Evolutionary conservation across 1,140 invertebrate genomes (phyloP).

Genomic region (Nymphalis io): DNA sequence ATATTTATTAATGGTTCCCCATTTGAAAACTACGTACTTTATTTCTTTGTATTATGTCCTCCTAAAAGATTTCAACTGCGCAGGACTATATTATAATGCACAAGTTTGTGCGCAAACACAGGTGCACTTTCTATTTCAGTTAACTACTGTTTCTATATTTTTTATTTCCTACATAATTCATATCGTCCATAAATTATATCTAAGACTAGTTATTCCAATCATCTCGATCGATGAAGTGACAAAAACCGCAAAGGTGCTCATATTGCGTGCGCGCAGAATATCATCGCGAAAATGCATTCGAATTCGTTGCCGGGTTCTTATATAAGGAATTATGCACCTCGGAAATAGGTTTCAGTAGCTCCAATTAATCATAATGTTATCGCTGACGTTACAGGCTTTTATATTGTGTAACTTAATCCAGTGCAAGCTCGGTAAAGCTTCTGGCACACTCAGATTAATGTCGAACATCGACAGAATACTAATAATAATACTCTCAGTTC

Average conservation of each 20-base stretch:
- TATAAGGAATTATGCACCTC: slow-evolving; percentile 34
- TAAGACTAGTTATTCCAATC: background rate
- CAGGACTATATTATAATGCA: too few species aligned
- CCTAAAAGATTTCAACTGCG: too few species aligned
- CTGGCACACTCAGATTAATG: background rate
- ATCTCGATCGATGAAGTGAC: background rate
- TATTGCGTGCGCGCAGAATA: slow-evolving; percentile 7
- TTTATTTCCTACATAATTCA: too few species aligned
- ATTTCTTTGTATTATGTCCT: too few species aligned
- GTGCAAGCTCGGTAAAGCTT: slow-evolving; percentile 16
- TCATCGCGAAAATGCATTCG: slow-evolving; percentile 21
- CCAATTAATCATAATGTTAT: slow-evolving; percentile 43
- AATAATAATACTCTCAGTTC: background rate
- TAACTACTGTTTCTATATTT: too few species aligned
- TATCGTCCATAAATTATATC: background rate
- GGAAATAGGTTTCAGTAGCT: slow-evolving; percentile 42
- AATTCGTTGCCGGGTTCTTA: slow-evolving; percentile 23
- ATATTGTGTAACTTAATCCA: slow-evolving; percentile 33
- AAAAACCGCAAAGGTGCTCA: background rate
- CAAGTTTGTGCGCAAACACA: too few species aligned
- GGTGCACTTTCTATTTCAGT: too few species aligned
- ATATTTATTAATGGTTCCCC: too few species aligned
- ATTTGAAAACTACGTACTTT: too few species aligned
- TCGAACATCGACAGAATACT: too few species aligned
- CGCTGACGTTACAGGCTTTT: slow-evolving; percentile 29